These are phyloP conservation scores for Nasonovia ribisnigri DNA, from an alignment of 2,888 invertebrate genomes.

Conservation along the genomic window DNA sequence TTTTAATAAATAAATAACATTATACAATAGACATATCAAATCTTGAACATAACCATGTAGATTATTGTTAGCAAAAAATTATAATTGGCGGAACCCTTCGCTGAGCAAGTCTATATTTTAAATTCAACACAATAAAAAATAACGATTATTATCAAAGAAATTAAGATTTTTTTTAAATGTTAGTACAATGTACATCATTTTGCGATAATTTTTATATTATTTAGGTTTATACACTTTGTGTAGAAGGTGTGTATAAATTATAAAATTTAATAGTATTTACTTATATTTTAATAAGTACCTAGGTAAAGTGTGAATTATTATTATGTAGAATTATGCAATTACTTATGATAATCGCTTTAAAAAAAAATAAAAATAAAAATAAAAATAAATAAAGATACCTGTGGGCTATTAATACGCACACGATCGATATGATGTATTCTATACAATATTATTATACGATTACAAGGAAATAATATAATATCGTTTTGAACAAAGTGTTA, in stretches of 20 bases:
- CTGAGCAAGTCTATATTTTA: neutral
- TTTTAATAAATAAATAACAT: neutral
- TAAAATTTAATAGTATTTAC: neutral
- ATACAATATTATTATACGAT: neutral
- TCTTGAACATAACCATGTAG: neutral
- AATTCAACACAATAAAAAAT: neutral
- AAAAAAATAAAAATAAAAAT: neutral
- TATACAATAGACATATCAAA: neutral
- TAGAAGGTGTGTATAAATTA: neutral
- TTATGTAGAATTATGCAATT: neutral
- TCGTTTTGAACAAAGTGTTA: neutral
- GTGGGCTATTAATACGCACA: too few relatives aligned
- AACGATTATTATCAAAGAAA: neutral
- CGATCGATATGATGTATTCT: too few relatives aligned
- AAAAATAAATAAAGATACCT: too few relatives aligned
- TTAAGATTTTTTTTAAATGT: neutral
- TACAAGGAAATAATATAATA: neutral
- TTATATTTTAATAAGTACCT: neutral
- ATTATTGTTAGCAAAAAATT: neutral
- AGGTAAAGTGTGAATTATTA: neutral
- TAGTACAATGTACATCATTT: neutral
- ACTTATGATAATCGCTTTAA: neutral
- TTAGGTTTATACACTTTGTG: neutral
- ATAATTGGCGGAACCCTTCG: neutral
- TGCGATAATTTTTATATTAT: neutral